Evolutionary conservation across 2,888 invertebrate species (phyloP).

Genomic region (Habroteleia sp.): DNA sequence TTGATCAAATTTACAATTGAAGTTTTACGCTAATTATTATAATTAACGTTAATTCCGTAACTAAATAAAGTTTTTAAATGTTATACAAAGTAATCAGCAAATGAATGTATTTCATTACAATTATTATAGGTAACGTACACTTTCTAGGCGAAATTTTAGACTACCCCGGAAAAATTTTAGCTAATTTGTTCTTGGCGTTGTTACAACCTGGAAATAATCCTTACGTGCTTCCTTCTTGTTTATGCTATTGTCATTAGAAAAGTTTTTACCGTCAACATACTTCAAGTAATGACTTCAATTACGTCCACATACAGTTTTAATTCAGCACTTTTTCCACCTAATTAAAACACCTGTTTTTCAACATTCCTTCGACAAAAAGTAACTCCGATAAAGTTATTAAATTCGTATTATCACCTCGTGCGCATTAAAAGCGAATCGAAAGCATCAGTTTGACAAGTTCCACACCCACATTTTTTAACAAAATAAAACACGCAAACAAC

Average conservation of each 20-base stretch:
- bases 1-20: too few relatives aligned
- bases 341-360: conserved; percentile 51
- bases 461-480: conserved; percentile 2
- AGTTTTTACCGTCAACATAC: conserved; percentile 26
- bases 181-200: neutral
- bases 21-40: too few relatives aligned
- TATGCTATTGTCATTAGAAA: conserved; percentile 29
- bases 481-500: neutral
- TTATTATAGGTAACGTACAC: too few relatives aligned
- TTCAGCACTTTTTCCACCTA: conserved; percentile 44
- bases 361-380: conserved; percentile 19
- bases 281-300: conserved; percentile 43
- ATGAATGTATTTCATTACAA: too few relatives aligned
- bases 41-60: too few relatives aligned
- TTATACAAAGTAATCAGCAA: too few relatives aligned
- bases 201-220: conserved; percentile 2
- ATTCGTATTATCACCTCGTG: conserved; percentile 12
- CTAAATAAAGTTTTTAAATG: too few relatives aligned
- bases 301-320: conserved; percentile 40
- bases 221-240: conserved; percentile 3
- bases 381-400: conserved; percentile 39
- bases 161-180: too few relatives aligned
- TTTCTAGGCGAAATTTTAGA: too few relatives aligned
- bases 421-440: conserved; percentile 4
- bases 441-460: neutral